Evolutionary conservation across 2,888 invertebrate genomes (phyloP).

Genomic region (Rhabditoides inermis): DNA sequence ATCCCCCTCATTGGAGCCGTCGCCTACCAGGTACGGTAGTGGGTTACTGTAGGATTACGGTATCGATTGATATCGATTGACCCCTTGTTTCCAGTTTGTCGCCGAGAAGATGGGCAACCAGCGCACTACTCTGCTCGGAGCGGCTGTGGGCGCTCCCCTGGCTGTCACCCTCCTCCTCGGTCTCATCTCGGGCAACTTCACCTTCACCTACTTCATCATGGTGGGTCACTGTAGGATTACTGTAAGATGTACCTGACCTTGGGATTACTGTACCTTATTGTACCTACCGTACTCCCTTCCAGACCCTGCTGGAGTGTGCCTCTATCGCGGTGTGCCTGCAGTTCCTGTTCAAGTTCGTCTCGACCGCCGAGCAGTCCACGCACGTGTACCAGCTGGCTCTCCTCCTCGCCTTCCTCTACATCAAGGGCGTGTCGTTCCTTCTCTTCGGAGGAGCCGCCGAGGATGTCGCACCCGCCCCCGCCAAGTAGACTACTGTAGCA

Average conservation of each 20-base stretch:
- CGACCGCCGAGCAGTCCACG: conserved; percentile 7
- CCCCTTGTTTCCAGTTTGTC: no score
- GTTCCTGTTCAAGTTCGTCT: conserved; percentile 25
- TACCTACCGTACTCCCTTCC: no score
- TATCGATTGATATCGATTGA: no score
- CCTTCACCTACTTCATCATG: conserved; percentile 26
- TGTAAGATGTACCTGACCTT: no score
- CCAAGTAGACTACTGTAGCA: no score
- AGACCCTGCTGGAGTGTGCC: conserved; percentile 28
- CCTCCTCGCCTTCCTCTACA: conserved; percentile 16
- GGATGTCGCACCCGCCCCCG: no score
- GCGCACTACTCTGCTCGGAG: conserved; percentile 17
- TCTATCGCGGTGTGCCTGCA: conserved; percentile 25
- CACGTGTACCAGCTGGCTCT: conserved; percentile 20
- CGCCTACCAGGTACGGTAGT: no score
- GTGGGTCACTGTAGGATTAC: no score
- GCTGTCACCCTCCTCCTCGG: conserved; percentile 21
- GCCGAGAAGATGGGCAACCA: no score
- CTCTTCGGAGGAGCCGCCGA: no score
- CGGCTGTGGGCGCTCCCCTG: conserved; percentile 24
- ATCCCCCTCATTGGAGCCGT: conserved; percentile 23
- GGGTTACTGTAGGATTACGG: no score
- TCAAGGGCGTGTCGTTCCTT: conserved; percentile 18
- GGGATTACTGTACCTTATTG: no score
- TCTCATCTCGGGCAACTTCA: conserved; percentile 20